These are phyloP conservation scores for Gymnobelideus leadbeateri DNA, from an alignment of 2,113 vertebrate genomes.

Conservation along the genomic window DNA sequence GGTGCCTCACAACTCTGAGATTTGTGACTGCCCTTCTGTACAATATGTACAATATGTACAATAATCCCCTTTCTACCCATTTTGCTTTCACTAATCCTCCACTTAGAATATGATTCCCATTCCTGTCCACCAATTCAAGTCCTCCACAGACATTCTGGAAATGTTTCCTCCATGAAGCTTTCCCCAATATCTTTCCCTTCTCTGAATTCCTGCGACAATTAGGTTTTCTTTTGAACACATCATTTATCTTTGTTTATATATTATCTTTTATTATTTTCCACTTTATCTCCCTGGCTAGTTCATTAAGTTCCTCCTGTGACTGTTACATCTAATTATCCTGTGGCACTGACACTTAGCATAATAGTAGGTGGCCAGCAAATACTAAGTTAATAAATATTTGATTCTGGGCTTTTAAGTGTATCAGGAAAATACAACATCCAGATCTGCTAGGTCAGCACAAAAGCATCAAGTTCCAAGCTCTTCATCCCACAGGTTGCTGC, in stretches of 20 bases:
- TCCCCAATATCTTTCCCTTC: neutral
- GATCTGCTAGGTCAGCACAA: neutral
- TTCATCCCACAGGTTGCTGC: neutral
- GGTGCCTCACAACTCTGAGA: neutral
- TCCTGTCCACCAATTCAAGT: neutral
- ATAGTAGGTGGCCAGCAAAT: neutral
- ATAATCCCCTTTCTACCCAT: neutral
- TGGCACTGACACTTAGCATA: neutral
- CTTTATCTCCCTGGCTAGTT: neutral
- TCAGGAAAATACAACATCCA: neutral
- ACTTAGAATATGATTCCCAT: neutral
- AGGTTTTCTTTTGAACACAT: neutral
- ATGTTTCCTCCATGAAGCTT: neutral
- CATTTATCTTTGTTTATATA: neutral
- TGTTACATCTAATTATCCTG: neutral
- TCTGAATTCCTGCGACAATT: neutral
- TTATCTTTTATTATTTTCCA: neutral
- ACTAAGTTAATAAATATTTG: neutral
- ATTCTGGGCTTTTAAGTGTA: neutral
- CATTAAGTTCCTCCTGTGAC: neutral
- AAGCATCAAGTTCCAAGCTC: neutral
- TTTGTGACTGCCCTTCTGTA: neutral
- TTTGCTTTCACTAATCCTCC: neutral
- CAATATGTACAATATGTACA: neutral
- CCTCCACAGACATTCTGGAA: neutral